phyloP scores from a whole-genome alignment of 2,797 vertebrate species.

The Ara ararauna region DNA sequence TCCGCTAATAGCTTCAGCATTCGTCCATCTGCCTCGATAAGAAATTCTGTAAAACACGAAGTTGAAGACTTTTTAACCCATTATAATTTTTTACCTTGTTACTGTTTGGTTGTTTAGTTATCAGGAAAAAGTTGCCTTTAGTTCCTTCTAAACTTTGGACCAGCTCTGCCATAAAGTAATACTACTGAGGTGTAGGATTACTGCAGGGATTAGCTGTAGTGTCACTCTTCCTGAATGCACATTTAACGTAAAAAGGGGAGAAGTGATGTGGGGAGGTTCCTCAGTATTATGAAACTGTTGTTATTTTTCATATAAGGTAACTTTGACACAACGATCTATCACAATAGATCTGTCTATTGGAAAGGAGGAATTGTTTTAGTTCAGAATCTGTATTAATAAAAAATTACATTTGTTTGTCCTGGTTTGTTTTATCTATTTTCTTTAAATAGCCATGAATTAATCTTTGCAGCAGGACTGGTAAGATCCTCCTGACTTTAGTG shows the following conservation, averaged over 20 bases:
- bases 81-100: background rate
- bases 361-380: background rate
- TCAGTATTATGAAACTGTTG: background rate
- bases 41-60: background rate
- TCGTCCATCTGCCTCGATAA: background rate
- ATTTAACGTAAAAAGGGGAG: background rate
- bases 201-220: background rate
- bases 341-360: background rate
- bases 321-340: background rate
- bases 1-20: background rate
- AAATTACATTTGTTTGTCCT: background rate
- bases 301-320: background rate
- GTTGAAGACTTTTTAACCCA: background rate
- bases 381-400: background rate
- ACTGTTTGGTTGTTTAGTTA: background rate
- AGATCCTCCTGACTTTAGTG: background rate
- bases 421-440: background rate
- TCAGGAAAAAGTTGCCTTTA: background rate
- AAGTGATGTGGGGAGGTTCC: background rate
- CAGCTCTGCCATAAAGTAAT: background rate
- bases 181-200: background rate
- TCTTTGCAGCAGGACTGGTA: background rate
- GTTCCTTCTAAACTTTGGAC: background rate
- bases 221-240: background rate
- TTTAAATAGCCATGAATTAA: background rate